Evolutionary conservation across 2,888 invertebrate species (phyloP), one percentile per base, ranked within the genome.

Genomic region (Thereva nobilitata): DNA sequence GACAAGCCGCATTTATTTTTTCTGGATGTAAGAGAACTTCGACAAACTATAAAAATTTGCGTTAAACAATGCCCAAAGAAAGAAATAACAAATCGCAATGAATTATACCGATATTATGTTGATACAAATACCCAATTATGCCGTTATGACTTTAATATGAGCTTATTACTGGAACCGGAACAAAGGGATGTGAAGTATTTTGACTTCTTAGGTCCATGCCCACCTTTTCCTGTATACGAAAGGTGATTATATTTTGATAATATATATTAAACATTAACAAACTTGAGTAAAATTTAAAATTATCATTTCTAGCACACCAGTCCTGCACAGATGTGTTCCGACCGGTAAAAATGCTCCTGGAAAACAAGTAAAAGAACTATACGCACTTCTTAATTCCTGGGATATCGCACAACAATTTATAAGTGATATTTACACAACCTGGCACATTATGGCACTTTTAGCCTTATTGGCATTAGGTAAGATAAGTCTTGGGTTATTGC

Each of bases 261-360:
- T 44, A 42, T 54, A 37, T 57, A 56, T 40, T 65, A 10, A 35
- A 42, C 68, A 75, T 55, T 59, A n/a, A n/a, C n/a, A n/a, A n/a
- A n/a, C n/a, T n/a, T n/a, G n/a, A n/a, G n/a, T n/a, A n/a, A n/a
- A n/a, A n/a, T n/a, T n/a, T n/a, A n/a, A n/a, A n/a, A n/a, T n/a
- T n/a, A n/a, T n/a, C n/a, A n/a, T 61, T 69, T 80, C 69, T 76
- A 89, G 94, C 74, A 84, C 85, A 66, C 87, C 93, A 4, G 85
- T 97, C 40, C 81, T 96, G 66, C 93, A 95, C 79, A 87, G 96
- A 67, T 97, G 97, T 80, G 87, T 96, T 72, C 96, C 96, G 4
- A 83, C 86, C 50, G 84, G 90, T 6, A 85, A 86, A 71, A 88
- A 90, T 64, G 80, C 89, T 7, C 84, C 88, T 0, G 82, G 84